Conservation (phyloP, 2,797 vertebrate species). For the Triplophysa yarkandensis region DNA sequence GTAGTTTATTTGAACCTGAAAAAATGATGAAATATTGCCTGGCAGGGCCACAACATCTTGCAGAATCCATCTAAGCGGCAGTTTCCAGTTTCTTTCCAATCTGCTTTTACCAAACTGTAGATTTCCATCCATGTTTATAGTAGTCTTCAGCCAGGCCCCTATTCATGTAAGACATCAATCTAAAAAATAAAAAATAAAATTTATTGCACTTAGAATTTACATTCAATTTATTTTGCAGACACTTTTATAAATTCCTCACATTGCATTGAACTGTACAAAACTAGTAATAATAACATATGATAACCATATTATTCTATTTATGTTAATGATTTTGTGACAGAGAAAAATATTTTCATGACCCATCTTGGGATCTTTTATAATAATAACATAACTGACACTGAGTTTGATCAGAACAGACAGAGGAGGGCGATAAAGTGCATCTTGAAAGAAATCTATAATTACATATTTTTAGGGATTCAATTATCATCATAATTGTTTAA, state of each 20-base stretch:
- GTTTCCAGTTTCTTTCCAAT: constrained; percentile 59
- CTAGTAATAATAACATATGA: too few relatives aligned
- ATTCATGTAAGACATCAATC: constrained; percentile 38
- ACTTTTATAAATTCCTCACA: too few relatives aligned
- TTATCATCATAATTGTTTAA: neutral
- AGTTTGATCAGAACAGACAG: neutral
- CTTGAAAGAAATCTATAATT: neutral
- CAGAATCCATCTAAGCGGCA: constrained; percentile 43
- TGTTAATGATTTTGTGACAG: too few relatives aligned
- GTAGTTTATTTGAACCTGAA: constrained; percentile 65
- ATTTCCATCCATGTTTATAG: constrained; percentile 73
- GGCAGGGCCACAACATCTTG: constrained; percentile 63
- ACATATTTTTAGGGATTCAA: neutral
- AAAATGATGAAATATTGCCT: constrained; percentile 60
- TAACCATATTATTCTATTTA: too few relatives aligned
- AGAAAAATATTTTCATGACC: too few relatives aligned
- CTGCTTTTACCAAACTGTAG: constrained; percentile 61
- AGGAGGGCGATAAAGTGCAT: neutral
- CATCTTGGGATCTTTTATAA: neutral
- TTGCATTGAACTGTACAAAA: too few relatives aligned
- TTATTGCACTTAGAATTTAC: neutral
- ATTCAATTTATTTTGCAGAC: too few relatives aligned
- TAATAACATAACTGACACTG: neutral
- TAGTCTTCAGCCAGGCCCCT: constrained; percentile 70
- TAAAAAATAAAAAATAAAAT: constrained; percentile 25